These are phyloP conservation scores for Coboldia fuscipes DNA, from an alignment of 1,140 invertebrate genomes.

Conservation along the genomic window DNA sequence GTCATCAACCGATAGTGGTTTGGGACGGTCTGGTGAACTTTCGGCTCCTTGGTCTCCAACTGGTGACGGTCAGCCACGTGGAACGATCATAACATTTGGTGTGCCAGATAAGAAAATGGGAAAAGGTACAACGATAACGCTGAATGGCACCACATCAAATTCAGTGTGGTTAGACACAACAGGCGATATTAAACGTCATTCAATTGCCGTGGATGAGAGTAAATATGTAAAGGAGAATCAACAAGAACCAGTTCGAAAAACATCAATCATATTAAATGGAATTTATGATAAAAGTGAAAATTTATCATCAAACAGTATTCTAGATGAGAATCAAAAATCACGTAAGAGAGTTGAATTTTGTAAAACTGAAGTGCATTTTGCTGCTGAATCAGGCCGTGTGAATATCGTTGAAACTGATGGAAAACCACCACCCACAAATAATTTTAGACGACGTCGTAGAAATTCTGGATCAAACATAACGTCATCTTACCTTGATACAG, in stretches of 20 bases:
- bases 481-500: slow-evolving; percentile 7
- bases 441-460: slow-evolving; percentile 42
- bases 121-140: slow-evolving; percentile 2
- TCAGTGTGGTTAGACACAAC: not conserved
- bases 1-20: slow-evolving; percentile 46
- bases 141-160: slow-evolving; percentile 3
- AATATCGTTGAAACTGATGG: slow-evolving; percentile 72
- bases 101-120: not conserved
- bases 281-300: slow-evolving; percentile 5
- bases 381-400: slow-evolving; percentile 57
- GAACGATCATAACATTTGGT: slow-evolving; percentile 16
- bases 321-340: slow-evolving; percentile 11
- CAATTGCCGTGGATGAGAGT: slow-evolving; percentile 30
- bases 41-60: slow-evolving; percentile 25
- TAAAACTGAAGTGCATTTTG: slow-evolving; percentile 69
- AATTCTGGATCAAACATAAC: slow-evolving; percentile 15
- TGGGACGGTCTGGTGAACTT: slow-evolving; percentile 42
- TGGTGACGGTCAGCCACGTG: slow-evolving; percentile 5
- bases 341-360: slow-evolving; percentile 60
- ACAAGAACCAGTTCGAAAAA: slow-evolving; percentile 1
- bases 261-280: slow-evolving; percentile 13
- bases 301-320: slow-evolving; percentile 5
- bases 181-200: slow-evolving; percentile 27
- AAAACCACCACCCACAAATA: slow-evolving; percentile 59
- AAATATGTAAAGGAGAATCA: slow-evolving; percentile 22